phyloP scores from a whole-genome alignment of 2,113 vertebrate genomes.

The Hylia prasina region DNA sequence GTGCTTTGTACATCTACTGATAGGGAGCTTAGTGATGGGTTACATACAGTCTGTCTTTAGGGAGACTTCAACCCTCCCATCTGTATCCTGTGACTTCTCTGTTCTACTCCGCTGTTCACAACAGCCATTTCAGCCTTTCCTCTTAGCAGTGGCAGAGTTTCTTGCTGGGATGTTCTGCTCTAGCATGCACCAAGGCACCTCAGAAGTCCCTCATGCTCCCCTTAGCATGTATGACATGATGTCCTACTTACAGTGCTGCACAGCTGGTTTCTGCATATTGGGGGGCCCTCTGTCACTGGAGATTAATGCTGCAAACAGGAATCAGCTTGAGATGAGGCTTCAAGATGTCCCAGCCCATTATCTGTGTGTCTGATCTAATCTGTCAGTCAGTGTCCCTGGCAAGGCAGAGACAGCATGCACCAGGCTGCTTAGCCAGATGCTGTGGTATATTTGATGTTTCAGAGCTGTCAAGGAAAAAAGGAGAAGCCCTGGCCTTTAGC shows the following conservation, averaged over 20 bases:
- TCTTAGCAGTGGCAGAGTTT: background rate
- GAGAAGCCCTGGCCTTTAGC: background rate
- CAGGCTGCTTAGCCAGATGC: constrained; percentile 45
- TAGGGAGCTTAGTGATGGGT: background rate
- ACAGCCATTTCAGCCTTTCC: background rate
- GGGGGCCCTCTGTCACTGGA: constrained; percentile 32
- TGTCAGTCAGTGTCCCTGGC: constrained; percentile 39
- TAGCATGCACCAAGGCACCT: background rate
- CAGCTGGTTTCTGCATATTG: constrained; percentile 12
- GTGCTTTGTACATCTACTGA: background rate
- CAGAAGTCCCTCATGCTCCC: background rate
- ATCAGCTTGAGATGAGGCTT: background rate
- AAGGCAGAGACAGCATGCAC: background rate
- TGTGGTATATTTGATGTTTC: constrained; percentile 3
- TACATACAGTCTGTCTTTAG: background rate
- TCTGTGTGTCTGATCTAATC: constrained; percentile 37
- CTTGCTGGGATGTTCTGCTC: background rate
- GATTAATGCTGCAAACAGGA: constrained; percentile 30
- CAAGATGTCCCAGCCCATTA: constrained; percentile 41
- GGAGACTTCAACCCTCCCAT: background rate
- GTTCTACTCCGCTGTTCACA: background rate
- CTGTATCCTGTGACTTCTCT: background rate
- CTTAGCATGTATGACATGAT: background rate
- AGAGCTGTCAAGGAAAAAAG: constrained; percentile 12
- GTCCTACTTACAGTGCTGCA: constrained; percentile 20